phyloP scores from a whole-genome alignment of 2,888 invertebrate genomes.

The Meiosimyza platycephala region DNA sequence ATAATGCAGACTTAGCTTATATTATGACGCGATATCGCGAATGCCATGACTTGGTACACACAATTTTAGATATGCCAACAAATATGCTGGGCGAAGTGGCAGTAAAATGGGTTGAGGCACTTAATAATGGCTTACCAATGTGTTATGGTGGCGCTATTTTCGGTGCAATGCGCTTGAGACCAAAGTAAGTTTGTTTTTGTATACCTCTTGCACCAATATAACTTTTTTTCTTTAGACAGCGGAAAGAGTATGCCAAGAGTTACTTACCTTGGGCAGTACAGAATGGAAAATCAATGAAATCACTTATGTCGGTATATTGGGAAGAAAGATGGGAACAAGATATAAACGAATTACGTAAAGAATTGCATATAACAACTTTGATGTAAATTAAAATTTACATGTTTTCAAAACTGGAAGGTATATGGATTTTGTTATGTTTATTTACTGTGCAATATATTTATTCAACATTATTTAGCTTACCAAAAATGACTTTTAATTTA shows the following conservation, averaged over 20 bases:
- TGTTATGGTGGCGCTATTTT: slow-evolving; percentile 92
- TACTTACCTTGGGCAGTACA: slow-evolving; percentile 89
- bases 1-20: slow-evolving; percentile 89
- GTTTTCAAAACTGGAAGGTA: background rate
- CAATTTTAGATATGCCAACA: slow-evolving; percentile 91
- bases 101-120: slow-evolving; percentile 97
- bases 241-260: slow-evolving; percentile 79
- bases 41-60: slow-evolving; percentile 95
- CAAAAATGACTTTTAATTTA: no score
- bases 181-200: slow-evolving; percentile 69
- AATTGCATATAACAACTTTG: slow-evolving; percentile 80
- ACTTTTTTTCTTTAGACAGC: slow-evolving; percentile 69
- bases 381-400: slow-evolving; percentile 43
- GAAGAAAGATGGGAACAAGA: slow-evolving; percentile 95
- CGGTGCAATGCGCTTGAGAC: slow-evolving; percentile 87
- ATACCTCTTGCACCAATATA: slow-evolving; percentile 70
- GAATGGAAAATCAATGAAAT: slow-evolving; percentile 80
- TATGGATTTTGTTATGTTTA: no score
- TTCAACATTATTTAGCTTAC: no score
- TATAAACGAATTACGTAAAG: slow-evolving; percentile 80
- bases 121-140: slow-evolving; percentile 96
- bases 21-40: slow-evolving; percentile 98
- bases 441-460: no score
- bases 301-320: slow-evolving; percentile 89
- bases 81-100: slow-evolving; percentile 93